These are phyloP conservation scores for Quadroppia sp. DNA, from an alignment of 2,888 invertebrate species.

Conservation along the genomic window DNA sequence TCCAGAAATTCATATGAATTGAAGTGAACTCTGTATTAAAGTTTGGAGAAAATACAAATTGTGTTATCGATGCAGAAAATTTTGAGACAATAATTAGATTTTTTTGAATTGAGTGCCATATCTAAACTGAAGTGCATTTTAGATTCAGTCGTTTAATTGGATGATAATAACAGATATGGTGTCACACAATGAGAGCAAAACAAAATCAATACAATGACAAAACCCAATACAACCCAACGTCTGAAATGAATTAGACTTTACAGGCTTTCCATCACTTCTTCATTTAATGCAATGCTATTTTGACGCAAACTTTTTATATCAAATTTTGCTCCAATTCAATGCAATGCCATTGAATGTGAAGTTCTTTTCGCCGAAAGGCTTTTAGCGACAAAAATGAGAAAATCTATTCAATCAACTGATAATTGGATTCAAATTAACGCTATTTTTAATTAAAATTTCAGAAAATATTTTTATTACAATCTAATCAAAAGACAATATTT, in stretches of 20 bases:
- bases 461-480: too few relatives aligned
- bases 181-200: slow-evolving; percentile 11
- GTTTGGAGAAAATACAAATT: too few relatives aligned
- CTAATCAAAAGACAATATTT: too few relatives aligned
- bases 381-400: too few relatives aligned
- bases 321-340: not conserved
- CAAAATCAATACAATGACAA: not conserved
- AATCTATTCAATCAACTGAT: too few relatives aligned
- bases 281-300: not conserved
- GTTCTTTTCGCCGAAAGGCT: too few relatives aligned
- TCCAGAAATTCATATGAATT: too few relatives aligned
- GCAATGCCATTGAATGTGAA: not conserved
- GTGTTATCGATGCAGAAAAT: not conserved
- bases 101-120: slow-evolving; percentile 3
- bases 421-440: too few relatives aligned
- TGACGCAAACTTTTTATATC: not conserved
- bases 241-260: not conserved
- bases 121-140: slow-evolving; percentile 16
- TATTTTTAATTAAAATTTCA: too few relatives aligned
- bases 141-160: slow-evolving; percentile 3
- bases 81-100: not conserved
- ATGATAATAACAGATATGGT: slow-evolving; percentile 6
- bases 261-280: not conserved
- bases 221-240: not conserved
- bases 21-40: too few relatives aligned